Base-by-base conservation (phyloP, 2,888 invertebrate genomes). In the Diloba caeruleocephala region DNA sequence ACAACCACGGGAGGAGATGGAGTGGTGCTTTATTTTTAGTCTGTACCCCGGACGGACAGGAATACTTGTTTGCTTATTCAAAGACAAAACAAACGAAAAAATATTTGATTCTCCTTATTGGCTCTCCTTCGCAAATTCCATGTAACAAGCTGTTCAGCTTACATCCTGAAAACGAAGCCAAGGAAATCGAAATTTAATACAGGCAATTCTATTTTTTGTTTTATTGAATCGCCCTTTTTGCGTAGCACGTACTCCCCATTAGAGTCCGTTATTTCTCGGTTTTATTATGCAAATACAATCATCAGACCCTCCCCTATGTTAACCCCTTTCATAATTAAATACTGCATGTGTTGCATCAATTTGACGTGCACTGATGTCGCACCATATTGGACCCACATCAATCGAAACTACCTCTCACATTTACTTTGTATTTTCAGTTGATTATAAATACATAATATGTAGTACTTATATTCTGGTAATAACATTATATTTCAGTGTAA, bases 251-350 rank as follows among this genome's bases (percentile, higher is more conserved):
- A 37, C 36, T 54, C 58, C 46, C 44, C 25, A 29, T 57, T 49
- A 45, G 50, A 53, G 63, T 42, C 44, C 55, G 59, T 64, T 72
- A 71, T 71, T 64, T 51, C n/a, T n/a, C 39, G 43, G 52, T 54
- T 68, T 59, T 68, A 61, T 71, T 71, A 72, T 74, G 74, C 68
- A 72, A 74, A 72, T 71, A 74, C 42, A 71, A 71, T 74, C 54
- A 57, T 31, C 9, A 17, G 33, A 21, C 10, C 48, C 55, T 54
- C 65, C 74, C 57, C 21, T 5, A 14, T 31, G 33, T 56, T 58
- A 60, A 74, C 54, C 68, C 71, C 74, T 74, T 70, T 58, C 44
- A 46, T 64, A 59, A 67, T 71, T 65, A 56, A 62, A 59, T 68
- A 55, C 54, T 68, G 65, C 72, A 74, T 72, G 62, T 50, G 69